Evolutionary conservation across 2,797 vertebrate genomes (phyloP), one percentile per base, ranked within the genome.

Genomic region (Taenioides sp.): DNA sequence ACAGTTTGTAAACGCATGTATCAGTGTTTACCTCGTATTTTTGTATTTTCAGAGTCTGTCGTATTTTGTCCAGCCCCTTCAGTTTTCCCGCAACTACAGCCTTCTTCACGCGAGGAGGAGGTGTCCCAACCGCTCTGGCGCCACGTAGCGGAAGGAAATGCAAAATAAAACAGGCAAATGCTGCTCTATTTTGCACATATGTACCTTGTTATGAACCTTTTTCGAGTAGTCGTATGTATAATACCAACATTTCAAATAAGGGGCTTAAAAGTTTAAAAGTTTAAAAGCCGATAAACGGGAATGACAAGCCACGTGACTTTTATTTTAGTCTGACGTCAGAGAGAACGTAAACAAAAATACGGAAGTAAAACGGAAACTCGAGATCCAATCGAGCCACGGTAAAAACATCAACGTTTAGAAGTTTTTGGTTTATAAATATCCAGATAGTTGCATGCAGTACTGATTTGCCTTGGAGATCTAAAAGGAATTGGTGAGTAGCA

Each of bases 61-160:
- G 70, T 59, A 25, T 4, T n/a, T 16, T 1, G 1, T 28, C 1
- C 7, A 62, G 0, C 47, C 12, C 28, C 84, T 88, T 93, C 34
- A 69, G 83, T 92, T 94, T 94, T 94, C 93, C 93, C 93, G 93
- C 93, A 89, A 92, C 86, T 92, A 60, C 6, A 2, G 1, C 70
- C 78, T 87, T 86, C 82, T 88, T 89, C 83, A 67, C 11, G 22
- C 17, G 17, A 10, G 1, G 0, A 22, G 1, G 1, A 1, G 4
- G 23, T 2, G 20, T 17, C n/a, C 0, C 0, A 1, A 1, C 0
- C 49, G 66, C 76, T 47, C 14, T 4, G 43, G 11, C 84, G 87
- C 76, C 82, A 0, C 72, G 73, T 62, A 17, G 0, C 17, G 76
- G 43, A 3, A 0, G 0, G 25, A 31, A 43, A 0, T 1, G 3